These are phyloP conservation scores for Nyctibius grandis DNA, from an alignment of 2,797 vertebrate species.

Conservation along the genomic window DNA sequence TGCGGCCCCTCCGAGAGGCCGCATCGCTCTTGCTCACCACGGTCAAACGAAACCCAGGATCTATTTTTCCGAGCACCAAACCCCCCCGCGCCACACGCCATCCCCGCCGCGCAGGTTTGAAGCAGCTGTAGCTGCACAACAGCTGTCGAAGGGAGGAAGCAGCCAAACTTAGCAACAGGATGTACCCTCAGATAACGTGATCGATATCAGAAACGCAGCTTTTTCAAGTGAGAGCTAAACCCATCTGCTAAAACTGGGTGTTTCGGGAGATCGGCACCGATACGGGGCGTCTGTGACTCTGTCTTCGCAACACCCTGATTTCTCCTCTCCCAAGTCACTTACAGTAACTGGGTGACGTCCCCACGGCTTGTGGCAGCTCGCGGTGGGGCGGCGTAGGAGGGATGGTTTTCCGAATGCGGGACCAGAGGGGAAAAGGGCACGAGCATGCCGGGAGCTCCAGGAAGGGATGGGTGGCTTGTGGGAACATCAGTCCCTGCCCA, in stretches of 20 bases:
- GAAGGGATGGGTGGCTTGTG: background rate
- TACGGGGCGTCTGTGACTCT: background rate
- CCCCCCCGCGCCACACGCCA: background rate
- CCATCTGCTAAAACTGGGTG: background rate
- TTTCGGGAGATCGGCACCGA: slow-evolving; percentile 21
- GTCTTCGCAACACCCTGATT: background rate
- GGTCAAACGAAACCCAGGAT: rapidly evolving
- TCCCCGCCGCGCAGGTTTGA: background rate
- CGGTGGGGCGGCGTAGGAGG: rapidly evolving
- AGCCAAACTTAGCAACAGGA: slow-evolving; percentile 62
- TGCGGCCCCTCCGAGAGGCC: rapidly evolving
- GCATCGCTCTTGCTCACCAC: background rate
- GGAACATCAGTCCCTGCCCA: background rate
- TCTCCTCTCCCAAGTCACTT: background rate
- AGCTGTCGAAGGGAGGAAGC: slow-evolving; percentile 41
- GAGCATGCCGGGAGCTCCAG: rapidly evolving
- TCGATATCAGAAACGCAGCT: slow-evolving; percentile 49
- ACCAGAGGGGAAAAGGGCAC: background rate
- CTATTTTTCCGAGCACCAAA: background rate
- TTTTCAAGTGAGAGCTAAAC: background rate
- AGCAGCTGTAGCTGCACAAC: slow-evolving; percentile 28
- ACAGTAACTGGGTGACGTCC: background rate
- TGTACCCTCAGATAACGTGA: slow-evolving; percentile 59
- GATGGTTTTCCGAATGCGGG: rapidly evolving
- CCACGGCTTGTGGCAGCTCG: background rate